Evolutionary conservation across 2,888 invertebrate genomes (phyloP).

Genomic region (Malachius bipustulatus): DNA sequence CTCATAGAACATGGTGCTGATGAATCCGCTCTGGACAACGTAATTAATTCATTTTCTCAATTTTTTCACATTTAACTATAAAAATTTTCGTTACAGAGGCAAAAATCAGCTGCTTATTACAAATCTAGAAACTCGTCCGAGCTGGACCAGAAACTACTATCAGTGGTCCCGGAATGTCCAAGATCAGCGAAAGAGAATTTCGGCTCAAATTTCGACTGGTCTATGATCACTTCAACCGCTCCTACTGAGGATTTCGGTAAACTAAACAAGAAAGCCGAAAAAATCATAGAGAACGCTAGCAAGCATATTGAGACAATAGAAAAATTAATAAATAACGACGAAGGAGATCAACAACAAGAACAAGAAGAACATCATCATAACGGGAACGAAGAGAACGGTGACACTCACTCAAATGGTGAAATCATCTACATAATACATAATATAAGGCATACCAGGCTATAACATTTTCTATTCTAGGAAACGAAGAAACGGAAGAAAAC

Average conservation of each 20-base stretch:
- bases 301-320: not conserved
- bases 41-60: constrained; percentile 45
- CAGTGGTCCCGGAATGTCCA: constrained; percentile 69
- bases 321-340: constrained; percentile 8
- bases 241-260: constrained; percentile 23
- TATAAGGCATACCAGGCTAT: too few relatives aligned
- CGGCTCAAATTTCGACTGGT: constrained; percentile 63
- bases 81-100: constrained; percentile 49
- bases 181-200: constrained; percentile 60
- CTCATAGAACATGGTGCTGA: constrained; percentile 74
- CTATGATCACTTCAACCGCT: constrained; percentile 43
- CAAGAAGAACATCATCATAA: constrained; percentile 11
- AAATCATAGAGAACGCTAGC: constrained; percentile 4
- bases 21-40: constrained; percentile 71
- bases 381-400: too few relatives aligned
- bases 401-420: too few relatives aligned
- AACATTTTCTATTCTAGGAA: constrained; percentile 17
- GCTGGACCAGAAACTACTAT: constrained; percentile 55
- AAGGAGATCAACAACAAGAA: constrained; percentile 10
- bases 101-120: constrained; percentile 71
- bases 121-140: constrained; percentile 64
- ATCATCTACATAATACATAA: too few relatives aligned
- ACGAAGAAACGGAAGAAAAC: constrained; percentile 21
- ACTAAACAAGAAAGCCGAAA: constrained; percentile 20
- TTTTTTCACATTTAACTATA: too few relatives aligned